A percentile compares a stretch with the other conserved stretches of the same genome.
Evolutionary conservation across 2,113 vertebrate genomes (phyloP).

Genomic region (Dasyornis broadbenti): DNA sequence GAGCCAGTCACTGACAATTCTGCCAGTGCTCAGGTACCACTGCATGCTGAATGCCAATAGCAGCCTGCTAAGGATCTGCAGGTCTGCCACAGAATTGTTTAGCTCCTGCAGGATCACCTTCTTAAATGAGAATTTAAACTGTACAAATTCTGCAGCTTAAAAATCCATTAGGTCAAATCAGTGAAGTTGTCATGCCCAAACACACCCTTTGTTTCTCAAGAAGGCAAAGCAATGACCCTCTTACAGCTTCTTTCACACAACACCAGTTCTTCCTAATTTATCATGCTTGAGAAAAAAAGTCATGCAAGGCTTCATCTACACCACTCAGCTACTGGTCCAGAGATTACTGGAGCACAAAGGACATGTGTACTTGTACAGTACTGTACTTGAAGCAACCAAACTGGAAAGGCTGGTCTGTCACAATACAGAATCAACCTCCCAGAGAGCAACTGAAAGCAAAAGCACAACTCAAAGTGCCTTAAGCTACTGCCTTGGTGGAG

Average conservation of each 20-base stretch:
- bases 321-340: not conserved
- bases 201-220: not conserved
- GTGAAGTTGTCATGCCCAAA: not conserved
- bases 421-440: not conserved
- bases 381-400: not conserved
- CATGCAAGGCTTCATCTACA: not conserved
- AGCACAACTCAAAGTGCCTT: not conserved
- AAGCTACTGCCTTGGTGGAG: not conserved
- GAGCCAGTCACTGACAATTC: not conserved
- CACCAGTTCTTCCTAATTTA: not conserved
- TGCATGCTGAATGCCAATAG: not conserved
- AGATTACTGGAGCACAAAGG: not conserved
- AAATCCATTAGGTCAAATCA: not conserved
- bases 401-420: not conserved
- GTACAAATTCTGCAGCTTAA: not conserved
- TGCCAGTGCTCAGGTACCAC: accelerated
- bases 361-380: not conserved
- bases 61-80: not conserved
- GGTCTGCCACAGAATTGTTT: accelerated
- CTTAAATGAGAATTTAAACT: not conserved
- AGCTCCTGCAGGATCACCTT: not conserved
- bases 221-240: not conserved
- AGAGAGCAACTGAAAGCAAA: not conserved
- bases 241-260: not conserved
- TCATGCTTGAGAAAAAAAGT: not conserved